phyloP scores from a whole-genome alignment of 2,888 invertebrate species.

The Synergus umbraculus region DNA sequence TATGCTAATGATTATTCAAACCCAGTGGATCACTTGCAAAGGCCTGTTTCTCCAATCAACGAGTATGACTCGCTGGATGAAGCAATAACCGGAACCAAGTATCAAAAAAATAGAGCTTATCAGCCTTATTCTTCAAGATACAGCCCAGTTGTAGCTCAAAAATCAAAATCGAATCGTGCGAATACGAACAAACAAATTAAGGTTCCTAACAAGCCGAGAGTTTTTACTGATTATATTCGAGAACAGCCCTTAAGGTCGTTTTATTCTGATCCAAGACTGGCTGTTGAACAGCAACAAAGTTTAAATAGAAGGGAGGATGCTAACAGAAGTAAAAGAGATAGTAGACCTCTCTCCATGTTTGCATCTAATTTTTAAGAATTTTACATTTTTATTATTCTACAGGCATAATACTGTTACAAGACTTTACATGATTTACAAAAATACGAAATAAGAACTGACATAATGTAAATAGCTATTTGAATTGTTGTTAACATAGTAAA shows the following conservation, averaged over 20 bases:
- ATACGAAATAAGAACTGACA: not conserved
- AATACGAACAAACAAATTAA: constrained; percentile 57
- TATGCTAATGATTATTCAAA: constrained; percentile 68
- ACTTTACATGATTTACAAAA: constrained; percentile 8
- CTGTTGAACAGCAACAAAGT: constrained; percentile 61
- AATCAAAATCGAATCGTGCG: constrained; percentile 47
- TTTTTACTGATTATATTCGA: constrained; percentile 71
- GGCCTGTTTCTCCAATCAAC: constrained; percentile 66
- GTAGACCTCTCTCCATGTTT: constrained; percentile 69
- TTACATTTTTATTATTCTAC: constrained; percentile 36
- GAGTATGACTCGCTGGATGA: constrained; percentile 69
- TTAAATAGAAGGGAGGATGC: constrained; percentile 44
- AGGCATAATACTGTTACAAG: constrained; percentile 35
- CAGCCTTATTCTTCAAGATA: constrained; percentile 63
- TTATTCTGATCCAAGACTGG: constrained; percentile 71
- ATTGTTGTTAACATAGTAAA: not conserved
- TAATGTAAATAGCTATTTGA: constrained; percentile 22
- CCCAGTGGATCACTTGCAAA: constrained; percentile 70
- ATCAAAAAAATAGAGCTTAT: constrained; percentile 63
- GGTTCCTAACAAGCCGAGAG: constrained; percentile 60
- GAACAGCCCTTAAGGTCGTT: constrained; percentile 70
- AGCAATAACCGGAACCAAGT: constrained; percentile 55
- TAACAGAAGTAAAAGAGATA: constrained; percentile 61
- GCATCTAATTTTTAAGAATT: constrained; percentile 62
- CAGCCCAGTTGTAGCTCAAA: constrained; percentile 64